phyloP scores from a whole-genome alignment of 2,888 invertebrate species.

The Pseudococcus longispinus region DNA sequence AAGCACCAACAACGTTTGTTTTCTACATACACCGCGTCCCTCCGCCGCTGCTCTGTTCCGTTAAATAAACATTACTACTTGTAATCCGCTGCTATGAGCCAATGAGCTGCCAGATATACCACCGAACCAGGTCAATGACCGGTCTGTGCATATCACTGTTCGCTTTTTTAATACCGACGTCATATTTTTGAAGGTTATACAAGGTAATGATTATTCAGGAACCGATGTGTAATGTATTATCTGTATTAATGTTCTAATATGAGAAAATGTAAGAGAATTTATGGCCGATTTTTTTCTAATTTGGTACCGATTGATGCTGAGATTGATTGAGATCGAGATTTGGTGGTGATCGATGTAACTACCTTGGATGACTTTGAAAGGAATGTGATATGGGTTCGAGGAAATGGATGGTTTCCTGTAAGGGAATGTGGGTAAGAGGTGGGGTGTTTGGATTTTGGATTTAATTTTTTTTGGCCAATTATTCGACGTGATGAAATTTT shows the following conservation, averaged over 20 bases:
- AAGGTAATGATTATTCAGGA: constrained; percentile 50
- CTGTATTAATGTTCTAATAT: constrained; percentile 12
- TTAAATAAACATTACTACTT: constrained; percentile 36
- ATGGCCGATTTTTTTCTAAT: not conserved
- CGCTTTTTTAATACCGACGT: constrained; percentile 49
- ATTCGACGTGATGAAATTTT: too few relatives aligned
- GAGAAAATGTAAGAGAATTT: not conserved
- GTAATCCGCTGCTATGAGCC: constrained; percentile 48
- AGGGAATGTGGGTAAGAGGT: too few relatives aligned
- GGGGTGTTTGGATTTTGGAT: too few relatives aligned
- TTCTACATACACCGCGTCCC: not conserved
- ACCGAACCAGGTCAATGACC: constrained; percentile 52
- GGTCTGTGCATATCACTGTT: constrained; percentile 46
- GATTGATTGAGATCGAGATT: not conserved
- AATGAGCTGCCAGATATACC: constrained; percentile 45
- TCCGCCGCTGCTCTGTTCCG: not conserved
- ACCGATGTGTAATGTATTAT: constrained; percentile 31
- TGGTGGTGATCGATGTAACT: not conserved
- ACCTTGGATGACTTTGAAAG: not conserved
- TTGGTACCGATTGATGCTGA: not conserved
- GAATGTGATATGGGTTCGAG: not conserved
- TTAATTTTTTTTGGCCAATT: too few relatives aligned
- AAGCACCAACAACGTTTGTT: constrained; percentile 27
- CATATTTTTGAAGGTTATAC: constrained; percentile 55
- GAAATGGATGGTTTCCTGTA: too few relatives aligned